Base-by-base conservation (phyloP, 2,888 invertebrate genomes). In the Cryptocephalus moraei region DNA sequence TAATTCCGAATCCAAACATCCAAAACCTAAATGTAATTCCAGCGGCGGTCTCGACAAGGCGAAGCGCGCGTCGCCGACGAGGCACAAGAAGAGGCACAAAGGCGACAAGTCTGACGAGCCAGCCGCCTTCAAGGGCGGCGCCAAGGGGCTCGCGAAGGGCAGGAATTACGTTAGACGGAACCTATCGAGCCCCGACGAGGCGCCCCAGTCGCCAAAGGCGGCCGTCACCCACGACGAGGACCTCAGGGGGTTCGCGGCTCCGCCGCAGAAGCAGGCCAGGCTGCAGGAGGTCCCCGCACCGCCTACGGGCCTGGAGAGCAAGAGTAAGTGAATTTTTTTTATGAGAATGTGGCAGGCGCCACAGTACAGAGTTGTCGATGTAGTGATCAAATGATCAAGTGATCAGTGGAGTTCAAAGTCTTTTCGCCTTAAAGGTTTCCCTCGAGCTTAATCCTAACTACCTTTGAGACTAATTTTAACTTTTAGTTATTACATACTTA, bases 131-230 rank as follows among this genome's bases (percentile, higher is more conserved):
- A 6, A 8, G 22, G 12, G 8, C 40, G 12, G 8, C 40, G 31
- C 40, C 11, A 40, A 40, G 11, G 40, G 13, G 11, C 75, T 74
- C 56, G 71, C 74, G 63, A 78, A 77, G 69, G 77, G 77, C 60
- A 74, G 81, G 46, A 78, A 79, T 65, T 84, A 84, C 72, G 75
- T 82, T 64, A 73, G 82, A 47, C 74, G 83, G 47, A 82, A 82
- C 66, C 13, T 79, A 79, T 31, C 74, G 9, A 13, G 32, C 9
- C 9, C 32, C 8, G n/a, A n/a, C 6, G 8, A 10, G 2, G 12
- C 8, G 11, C 34, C 43, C 13, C 6, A 2, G 6, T 22, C 22
- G 22, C 22, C 22, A 6, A 22, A 22, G 22, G 22, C 22, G 22
- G 22, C 22, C 22, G 22, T 22, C 6, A 14, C 43, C 8, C 61